Conservation (phyloP, 1,140 invertebrate genomes). For the Zaprionus vittiger region DNA sequence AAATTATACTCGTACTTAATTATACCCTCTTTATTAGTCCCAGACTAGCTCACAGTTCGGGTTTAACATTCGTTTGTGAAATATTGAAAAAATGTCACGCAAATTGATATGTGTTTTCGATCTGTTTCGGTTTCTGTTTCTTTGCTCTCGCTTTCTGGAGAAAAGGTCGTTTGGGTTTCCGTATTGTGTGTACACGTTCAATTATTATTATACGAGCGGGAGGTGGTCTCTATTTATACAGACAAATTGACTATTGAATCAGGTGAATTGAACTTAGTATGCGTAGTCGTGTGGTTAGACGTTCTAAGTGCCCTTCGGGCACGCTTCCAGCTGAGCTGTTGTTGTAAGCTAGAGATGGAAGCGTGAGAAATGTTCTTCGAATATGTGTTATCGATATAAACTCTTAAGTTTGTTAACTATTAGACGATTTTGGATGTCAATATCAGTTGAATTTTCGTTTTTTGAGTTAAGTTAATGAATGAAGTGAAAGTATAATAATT, state of each 20-base stretch:
- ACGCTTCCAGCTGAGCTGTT: background rate
- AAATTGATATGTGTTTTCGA: conserved; percentile 1
- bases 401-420: background rate
- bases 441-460: background rate
- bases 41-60: background rate
- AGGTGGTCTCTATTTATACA: background rate
- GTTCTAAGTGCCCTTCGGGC: background rate
- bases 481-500: too few species aligned
- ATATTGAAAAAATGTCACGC: conserved; percentile 38
- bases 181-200: conserved; percentile 25
- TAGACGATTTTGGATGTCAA: background rate
- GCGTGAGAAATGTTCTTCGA: background rate
- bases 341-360: conserved; percentile 1
- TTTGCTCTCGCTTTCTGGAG: background rate
- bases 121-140: background rate
- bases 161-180: conserved; percentile 15
- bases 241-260: conserved; percentile 31
- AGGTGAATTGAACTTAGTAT: conserved; percentile 35
- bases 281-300: conserved; percentile 23
- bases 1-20: background rate
- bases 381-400: background rate
- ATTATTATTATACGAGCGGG: background rate
- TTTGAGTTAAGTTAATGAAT: background rate
- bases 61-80: conserved; percentile 10
- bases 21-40: background rate